Evolutionary conservation across 2,888 invertebrate genomes (phyloP).

Genomic region (Leucania comma): DNA sequence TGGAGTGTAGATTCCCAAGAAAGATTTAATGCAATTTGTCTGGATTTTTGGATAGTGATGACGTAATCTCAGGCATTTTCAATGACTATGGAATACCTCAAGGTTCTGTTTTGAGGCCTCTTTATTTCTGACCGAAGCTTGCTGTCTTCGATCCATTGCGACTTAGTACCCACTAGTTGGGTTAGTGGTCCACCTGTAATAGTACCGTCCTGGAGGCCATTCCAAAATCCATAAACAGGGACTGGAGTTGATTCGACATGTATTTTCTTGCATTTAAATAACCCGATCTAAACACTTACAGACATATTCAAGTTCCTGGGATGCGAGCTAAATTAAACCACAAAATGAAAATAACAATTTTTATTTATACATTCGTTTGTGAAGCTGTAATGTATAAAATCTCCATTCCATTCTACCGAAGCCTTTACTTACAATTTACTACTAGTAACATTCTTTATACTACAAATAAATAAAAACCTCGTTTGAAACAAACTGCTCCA

Average conservation of each 20-base stretch:
- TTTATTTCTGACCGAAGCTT: not conserved
- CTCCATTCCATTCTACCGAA: slow-evolving; percentile 67
- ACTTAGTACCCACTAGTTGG: too few relatives aligned
- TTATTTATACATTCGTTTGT: slow-evolving; percentile 73
- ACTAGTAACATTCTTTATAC: slow-evolving; percentile 60
- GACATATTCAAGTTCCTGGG: too few relatives aligned
- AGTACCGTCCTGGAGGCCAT: too few relatives aligned
- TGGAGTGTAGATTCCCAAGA: not conserved
- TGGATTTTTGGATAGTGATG: not conserved
- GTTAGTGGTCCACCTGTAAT: too few relatives aligned
- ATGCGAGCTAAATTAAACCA: slow-evolving; percentile 50
- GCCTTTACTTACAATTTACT: slow-evolving; percentile 71
- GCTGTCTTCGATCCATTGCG: not conserved
- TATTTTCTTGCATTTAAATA: too few relatives aligned
- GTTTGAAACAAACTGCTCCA: slow-evolving; percentile 57
- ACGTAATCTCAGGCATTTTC: not conserved
- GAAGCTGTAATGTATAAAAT: slow-evolving; percentile 77
- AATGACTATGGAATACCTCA: not conserved
- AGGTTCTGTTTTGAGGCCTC: not conserved
- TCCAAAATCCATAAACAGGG: too few relatives aligned
- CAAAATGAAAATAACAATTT: slow-evolving; percentile 70
- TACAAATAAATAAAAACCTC: slow-evolving; percentile 67
- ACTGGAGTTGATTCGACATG: too few relatives aligned
- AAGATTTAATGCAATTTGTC: not conserved
- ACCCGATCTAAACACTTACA: too few relatives aligned